A percentile compares a stretch with the other conserved stretches of the same genome.
Evolutionary conservation across 2,888 invertebrate species (phyloP).

Genomic region (Augiades crinisus): DNA sequence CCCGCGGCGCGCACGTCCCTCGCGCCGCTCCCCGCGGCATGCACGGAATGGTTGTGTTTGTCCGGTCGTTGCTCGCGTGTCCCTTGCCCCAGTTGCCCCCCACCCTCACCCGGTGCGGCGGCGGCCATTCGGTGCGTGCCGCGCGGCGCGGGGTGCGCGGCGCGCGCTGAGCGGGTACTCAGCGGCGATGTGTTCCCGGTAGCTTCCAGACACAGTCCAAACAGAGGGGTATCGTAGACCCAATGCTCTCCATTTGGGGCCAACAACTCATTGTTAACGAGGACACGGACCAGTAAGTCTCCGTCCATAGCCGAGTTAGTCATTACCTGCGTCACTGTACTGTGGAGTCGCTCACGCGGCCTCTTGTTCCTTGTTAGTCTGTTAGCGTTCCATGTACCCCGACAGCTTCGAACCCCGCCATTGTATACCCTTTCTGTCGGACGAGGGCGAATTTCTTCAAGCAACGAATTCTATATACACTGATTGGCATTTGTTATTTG

Average conservation of each 20-base stretch:
- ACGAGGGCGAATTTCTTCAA: constrained; percentile 50
- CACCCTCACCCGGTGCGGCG: neutral
- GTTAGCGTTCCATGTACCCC: constrained; percentile 61
- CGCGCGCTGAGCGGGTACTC: constrained; percentile 41
- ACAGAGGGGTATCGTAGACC: constrained; percentile 98
- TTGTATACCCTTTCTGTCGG: constrained; percentile 43
- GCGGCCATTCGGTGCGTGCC: constrained; percentile 25
- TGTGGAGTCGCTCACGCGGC: constrained; percentile 64
- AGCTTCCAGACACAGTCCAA: constrained; percentile 94
- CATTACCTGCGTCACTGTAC: constrained; percentile 44
- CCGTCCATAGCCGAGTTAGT: constrained; percentile 47
- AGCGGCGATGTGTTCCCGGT: constrained; percentile 74
- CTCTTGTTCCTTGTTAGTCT: constrained; percentile 61
- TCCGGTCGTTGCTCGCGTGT: too few species aligned
- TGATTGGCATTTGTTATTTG: neutral
- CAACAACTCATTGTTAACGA: constrained; percentile 98
- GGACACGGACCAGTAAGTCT: constrained; percentile 97
- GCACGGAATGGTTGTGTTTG: constrained; percentile 1
- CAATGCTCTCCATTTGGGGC: constrained; percentile 99
- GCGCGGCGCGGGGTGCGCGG: constrained; percentile 27
- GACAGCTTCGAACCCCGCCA: constrained; percentile 52
- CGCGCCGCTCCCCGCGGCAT: constrained; percentile 25
- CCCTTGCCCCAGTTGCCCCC: too few species aligned
- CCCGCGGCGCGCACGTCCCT: constrained; percentile 27
- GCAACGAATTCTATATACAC: neutral